Conservation (phyloP, 1,140 invertebrate species). For the Drosophila pseudoobscura region DNA sequence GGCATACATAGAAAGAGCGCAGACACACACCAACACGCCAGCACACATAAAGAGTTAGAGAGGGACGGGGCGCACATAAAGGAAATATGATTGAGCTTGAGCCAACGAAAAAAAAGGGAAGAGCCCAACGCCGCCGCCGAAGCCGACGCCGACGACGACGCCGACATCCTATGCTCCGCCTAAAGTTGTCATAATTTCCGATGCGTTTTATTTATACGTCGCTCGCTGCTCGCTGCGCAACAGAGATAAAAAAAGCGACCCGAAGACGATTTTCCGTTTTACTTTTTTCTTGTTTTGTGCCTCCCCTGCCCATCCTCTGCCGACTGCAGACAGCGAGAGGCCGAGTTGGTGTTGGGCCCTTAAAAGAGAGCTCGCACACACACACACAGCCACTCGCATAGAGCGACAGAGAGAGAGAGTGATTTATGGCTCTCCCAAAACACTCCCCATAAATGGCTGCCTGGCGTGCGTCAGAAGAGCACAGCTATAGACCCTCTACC, state of each 20-base stretch:
- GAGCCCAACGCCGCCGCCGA: conserved; percentile 15
- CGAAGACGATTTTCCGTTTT: conserved; percentile 7
- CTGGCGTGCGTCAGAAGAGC: conserved; percentile 43
- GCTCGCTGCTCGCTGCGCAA: conserved; percentile 49
- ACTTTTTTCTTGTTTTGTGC: background rate
- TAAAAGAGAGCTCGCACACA: conserved; percentile 9
- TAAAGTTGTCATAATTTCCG: conserved; percentile 83
- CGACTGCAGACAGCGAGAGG: conserved; percentile 5
- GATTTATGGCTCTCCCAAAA: conserved; percentile 10
- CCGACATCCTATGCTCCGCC: conserved; percentile 69
- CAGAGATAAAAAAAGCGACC: conserved; percentile 49
- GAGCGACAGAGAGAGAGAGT: conserved; percentile 4
- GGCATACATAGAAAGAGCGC: too few relatives aligned
- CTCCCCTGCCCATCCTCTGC: conserved; percentile 3
- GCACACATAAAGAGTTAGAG: conserved; percentile 8
- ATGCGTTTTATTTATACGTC: conserved; percentile 76
- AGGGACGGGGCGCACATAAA: conserved; percentile 18
- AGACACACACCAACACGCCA: conserved; percentile 14
- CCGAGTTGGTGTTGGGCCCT: conserved; percentile 5
- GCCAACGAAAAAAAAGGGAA: conserved; percentile 51
- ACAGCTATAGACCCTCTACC: conserved; percentile 19
- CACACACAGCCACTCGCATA: conserved; percentile 14
- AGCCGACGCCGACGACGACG: conserved; percentile 29
- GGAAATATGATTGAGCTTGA: conserved; percentile 71
- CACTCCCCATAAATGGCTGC: conserved; percentile 28